Percentiles rank a stretch among this genome's conserved stretches.
These are phyloP conservation scores for Hippocampus mohnikei DNA, from an alignment of 2,113 vertebrate genomes.

Conservation along the genomic window DNA sequence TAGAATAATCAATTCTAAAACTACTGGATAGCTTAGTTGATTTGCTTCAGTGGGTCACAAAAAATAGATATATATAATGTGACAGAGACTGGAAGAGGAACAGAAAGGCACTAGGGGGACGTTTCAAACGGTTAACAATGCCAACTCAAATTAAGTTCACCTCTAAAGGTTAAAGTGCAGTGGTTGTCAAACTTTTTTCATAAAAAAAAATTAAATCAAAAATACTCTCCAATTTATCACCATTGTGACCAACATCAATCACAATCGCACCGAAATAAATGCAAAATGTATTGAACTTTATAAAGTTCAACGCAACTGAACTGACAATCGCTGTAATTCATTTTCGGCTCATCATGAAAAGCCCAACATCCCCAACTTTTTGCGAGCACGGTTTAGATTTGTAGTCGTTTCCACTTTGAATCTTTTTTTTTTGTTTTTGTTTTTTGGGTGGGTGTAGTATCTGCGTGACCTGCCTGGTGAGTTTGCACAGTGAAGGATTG, in stretches of 20 bases:
- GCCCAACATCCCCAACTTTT: not conserved
- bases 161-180: not conserved
- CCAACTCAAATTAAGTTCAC: not conserved
- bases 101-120: too few relatives aligned
- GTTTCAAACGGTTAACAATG: not conserved
- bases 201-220: too few relatives aligned
- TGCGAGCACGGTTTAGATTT: not conserved
- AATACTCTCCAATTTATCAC: too few relatives aligned
- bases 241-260: too few relatives aligned
- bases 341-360: not conserved
- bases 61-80: too few relatives aligned
- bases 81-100: too few relatives aligned
- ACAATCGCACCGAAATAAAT: not conserved
- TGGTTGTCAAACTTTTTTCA: not conserved
- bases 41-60: too few relatives aligned
- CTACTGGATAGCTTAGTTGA: too few relatives aligned
- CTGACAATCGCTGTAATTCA: not conserved
- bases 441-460: constrained; percentile 60
- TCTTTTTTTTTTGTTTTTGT: constrained; percentile 32
- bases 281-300: not conserved
- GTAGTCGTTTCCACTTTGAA: not conserved
- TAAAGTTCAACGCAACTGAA: not conserved
- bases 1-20: too few relatives aligned
- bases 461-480: constrained; percentile 64
- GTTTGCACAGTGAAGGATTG: constrained; percentile 35